Percentiles rank a stretch among this genome's conserved stretches.
Evolutionary conservation across 2,888 invertebrate genomes (phyloP).

Genomic region (Drosophila greeni): DNA sequence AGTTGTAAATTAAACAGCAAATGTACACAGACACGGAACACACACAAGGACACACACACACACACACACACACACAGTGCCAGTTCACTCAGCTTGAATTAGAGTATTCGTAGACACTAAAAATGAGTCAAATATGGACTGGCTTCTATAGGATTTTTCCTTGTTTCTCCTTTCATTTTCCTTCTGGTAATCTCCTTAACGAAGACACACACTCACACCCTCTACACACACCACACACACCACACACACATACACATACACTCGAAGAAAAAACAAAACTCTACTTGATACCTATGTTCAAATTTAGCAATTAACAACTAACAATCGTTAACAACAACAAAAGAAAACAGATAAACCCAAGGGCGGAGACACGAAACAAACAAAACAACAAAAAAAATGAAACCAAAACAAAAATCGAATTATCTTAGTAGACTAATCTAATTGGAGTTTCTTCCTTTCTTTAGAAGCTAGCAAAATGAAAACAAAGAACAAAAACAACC

Average conservation of each 20-base stretch:
- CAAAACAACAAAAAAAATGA: conserved; percentile 35
- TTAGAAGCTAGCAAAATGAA: conserved; percentile 64
- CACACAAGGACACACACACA: conserved; percentile 33
- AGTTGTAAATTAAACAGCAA: conserved; percentile 67
- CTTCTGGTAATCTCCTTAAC: conserved; percentile 24
- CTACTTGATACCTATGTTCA: conserved; percentile 73
- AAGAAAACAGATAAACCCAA: conserved; percentile 25
- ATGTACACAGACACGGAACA: conserved; percentile 52
- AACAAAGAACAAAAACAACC: conserved; percentile 40
- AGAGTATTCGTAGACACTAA: conserved; percentile 35
- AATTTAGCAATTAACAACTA: conserved; percentile 69
- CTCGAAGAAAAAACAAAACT: conserved; percentile 45
- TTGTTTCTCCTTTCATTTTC: conserved; percentile 42
- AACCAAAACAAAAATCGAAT: conserved; percentile 48
- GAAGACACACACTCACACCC: conserved; percentile 23
- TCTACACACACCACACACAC: conserved; percentile 10
- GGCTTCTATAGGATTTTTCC: conserved; percentile 31
- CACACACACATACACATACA: conserved; percentile 41
- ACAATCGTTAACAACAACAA: conserved; percentile 58
- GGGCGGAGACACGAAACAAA: conserved; percentile 15
- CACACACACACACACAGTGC: conserved; percentile 28
- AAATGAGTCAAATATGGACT: conserved; percentile 36
- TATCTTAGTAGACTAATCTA: conserved; percentile 71
- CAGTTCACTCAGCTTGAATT: conserved; percentile 56
- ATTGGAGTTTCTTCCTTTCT: conserved; percentile 73